Evolutionary conservation across 2,797 vertebrate species (phyloP).

Genomic region (Danio jaintianensis): DNA sequence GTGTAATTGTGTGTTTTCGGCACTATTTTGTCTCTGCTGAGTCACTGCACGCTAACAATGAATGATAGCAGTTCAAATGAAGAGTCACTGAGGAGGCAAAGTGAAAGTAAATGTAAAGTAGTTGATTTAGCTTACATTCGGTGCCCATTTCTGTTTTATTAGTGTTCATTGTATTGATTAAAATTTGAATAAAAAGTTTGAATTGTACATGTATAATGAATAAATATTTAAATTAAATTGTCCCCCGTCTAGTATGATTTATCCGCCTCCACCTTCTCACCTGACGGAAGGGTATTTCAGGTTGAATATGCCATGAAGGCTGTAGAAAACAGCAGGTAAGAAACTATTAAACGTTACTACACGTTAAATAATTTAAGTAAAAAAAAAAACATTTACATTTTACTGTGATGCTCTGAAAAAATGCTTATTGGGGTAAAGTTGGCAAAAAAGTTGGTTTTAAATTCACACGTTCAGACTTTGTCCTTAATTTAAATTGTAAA

Average conservation of each 20-base stretch:
- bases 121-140: background rate
- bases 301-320: conserved; percentile 99
- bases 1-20: background rate
- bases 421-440: too few relatives aligned
- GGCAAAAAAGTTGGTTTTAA: too few relatives aligned
- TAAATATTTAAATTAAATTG: background rate
- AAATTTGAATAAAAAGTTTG: background rate
- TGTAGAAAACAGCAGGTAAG: conserved; percentile 96
- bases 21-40: conserved; percentile 49
- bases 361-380: background rate
- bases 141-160: background rate
- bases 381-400: background rate
- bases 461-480: too few relatives aligned
- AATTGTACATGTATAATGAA: too few relatives aligned
- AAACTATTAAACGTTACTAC: background rate
- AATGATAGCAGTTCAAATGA: conserved; percentile 36
- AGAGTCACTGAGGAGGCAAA: conserved; percentile 42
- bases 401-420: too few relatives aligned
- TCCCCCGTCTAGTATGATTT: conserved; percentile 86
- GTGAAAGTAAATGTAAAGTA: conserved; percentile 62
- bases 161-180: background rate
- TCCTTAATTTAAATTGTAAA: too few relatives aligned
- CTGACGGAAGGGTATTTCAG: conserved; percentile 96
- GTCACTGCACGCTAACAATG: conserved; percentile 58
- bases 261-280: conserved; percentile 97